phyloP scores from a whole-genome alignment of 2,888 invertebrate species.

The Melipona bicolor region DNA sequence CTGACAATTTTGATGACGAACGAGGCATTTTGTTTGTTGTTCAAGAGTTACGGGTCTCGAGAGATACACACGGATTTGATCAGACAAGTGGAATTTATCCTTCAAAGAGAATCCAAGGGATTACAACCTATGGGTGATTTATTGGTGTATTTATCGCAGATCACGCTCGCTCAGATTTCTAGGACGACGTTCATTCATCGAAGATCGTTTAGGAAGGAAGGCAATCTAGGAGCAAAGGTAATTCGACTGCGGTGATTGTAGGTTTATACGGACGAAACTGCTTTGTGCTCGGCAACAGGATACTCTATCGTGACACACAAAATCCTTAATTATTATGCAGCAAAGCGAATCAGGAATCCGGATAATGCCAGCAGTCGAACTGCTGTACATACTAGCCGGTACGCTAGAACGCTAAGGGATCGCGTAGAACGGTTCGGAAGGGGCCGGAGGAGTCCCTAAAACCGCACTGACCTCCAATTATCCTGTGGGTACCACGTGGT shows the following conservation, averaged over 20 bases:
- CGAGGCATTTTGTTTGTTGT: too few species aligned
- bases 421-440: constrained; percentile 64
- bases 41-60: not conserved
- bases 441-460: constrained; percentile 69
- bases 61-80: not conserved
- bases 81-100: not conserved
- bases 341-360: constrained; percentile 70
- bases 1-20: not conserved
- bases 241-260: not conserved
- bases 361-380: constrained; percentile 71
- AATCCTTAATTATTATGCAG: constrained; percentile 72
- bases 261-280: not conserved
- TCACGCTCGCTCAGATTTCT: not conserved
- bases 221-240: not conserved
- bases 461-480: constrained; percentile 81
- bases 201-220: not conserved
- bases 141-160: not conserved
- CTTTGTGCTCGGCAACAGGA: constrained; percentile 31
- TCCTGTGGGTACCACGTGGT: constrained; percentile 77
- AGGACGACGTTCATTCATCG: not conserved
- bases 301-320: constrained; percentile 49
- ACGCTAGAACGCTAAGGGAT: constrained; percentile 68
- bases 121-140: not conserved
- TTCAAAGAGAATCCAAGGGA: not conserved
- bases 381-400: constrained; percentile 60